phyloP scores from a whole-genome alignment of 2,113 vertebrate species.

The Pedionomus torquatus region DNA sequence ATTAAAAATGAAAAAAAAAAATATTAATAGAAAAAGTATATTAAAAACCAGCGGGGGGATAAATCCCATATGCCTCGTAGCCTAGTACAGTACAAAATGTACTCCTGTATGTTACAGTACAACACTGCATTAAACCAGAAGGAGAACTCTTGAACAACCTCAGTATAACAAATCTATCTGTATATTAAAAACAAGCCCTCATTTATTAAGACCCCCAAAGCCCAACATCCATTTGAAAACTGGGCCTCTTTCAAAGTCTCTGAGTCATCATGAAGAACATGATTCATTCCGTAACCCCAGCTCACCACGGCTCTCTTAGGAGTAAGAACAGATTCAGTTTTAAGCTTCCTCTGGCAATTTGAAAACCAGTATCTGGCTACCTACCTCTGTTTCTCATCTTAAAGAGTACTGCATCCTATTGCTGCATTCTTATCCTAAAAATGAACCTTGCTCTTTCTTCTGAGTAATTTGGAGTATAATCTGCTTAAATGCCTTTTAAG shows the following conservation, averaged over 20 bases:
- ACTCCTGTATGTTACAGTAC: not conserved
- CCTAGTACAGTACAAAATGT: slow-evolving; percentile 29
- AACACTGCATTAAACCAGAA: not conserved
- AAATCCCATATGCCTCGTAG: not conserved
- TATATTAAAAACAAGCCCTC: slow-evolving; percentile 40
- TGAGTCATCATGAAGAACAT: slow-evolving; percentile 57
- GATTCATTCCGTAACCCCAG: slow-evolving; percentile 49
- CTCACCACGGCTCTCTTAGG: not conserved
- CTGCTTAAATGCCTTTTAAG: slow-evolving; percentile 58
- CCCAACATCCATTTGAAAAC: slow-evolving; percentile 37
- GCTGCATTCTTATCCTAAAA: slow-evolving; percentile 19
- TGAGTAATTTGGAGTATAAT: slow-evolving; percentile 32
- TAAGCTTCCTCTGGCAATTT: slow-evolving; percentile 28
- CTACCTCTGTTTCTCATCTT: slow-evolving; percentile 26
- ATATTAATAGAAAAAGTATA: not conserved
- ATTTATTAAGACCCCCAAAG: slow-evolving; percentile 42
- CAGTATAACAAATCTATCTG: not conserved
- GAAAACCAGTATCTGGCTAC: slow-evolving; percentile 28
- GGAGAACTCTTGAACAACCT: not conserved
- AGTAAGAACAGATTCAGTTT: slow-evolving; percentile 44
- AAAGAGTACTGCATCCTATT: slow-evolving; percentile 1
- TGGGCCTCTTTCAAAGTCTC: slow-evolving; percentile 49
- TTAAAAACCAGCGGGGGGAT: not conserved
- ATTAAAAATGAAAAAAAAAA: not conserved
- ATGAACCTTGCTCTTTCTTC: not conserved